Percentiles rank a stretch among this genome's conserved stretches.
These are phyloP conservation scores for Takifugu bimaculatus DNA, from an alignment of 2,113 vertebrate genomes.

Conservation along the genomic window DNA sequence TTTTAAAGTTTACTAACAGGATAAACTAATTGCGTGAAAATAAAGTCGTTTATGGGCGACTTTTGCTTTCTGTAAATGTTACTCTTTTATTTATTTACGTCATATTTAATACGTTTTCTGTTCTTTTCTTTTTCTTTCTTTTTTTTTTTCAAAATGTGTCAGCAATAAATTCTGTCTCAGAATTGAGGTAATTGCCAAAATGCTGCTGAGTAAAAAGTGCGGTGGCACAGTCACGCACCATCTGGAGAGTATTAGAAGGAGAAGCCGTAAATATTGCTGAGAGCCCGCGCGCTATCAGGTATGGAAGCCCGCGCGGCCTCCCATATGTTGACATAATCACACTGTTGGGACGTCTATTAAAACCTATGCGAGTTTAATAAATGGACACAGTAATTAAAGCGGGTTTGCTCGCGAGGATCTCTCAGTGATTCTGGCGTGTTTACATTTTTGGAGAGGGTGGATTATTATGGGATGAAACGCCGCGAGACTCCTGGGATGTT, in stretches of 20 bases:
- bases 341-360: slow-evolving; percentile 61
- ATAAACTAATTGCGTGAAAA: slow-evolving; percentile 14
- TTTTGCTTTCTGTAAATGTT: neutral
- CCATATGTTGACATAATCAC: slow-evolving; percentile 72
- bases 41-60: neutral
- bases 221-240: slow-evolving; percentile 79
- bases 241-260: slow-evolving; percentile 85
- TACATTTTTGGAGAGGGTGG: slow-evolving; percentile 54
- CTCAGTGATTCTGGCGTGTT: slow-evolving; percentile 52
- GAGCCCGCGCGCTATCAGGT: slow-evolving; percentile 76
- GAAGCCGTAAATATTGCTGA: slow-evolving; percentile 81
- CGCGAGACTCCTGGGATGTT: slow-evolving; percentile 33
- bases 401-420: slow-evolving; percentile 57
- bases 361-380: slow-evolving; percentile 60
- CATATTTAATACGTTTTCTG: too few relatives aligned
- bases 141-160: slow-evolving; percentile 69
- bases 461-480: slow-evolving; percentile 50
- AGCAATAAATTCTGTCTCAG: slow-evolving; percentile 76
- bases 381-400: slow-evolving; percentile 65
- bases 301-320: slow-evolving; percentile 70
- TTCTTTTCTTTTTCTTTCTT: too few relatives aligned
- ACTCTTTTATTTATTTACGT: neutral
- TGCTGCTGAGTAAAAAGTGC: slow-evolving; percentile 77
- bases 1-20: slow-evolving; percentile 13
- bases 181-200: slow-evolving; percentile 82